Conservation (phyloP, 1,140 invertebrate species). For the Temnothorax curvispinosus region DNA sequence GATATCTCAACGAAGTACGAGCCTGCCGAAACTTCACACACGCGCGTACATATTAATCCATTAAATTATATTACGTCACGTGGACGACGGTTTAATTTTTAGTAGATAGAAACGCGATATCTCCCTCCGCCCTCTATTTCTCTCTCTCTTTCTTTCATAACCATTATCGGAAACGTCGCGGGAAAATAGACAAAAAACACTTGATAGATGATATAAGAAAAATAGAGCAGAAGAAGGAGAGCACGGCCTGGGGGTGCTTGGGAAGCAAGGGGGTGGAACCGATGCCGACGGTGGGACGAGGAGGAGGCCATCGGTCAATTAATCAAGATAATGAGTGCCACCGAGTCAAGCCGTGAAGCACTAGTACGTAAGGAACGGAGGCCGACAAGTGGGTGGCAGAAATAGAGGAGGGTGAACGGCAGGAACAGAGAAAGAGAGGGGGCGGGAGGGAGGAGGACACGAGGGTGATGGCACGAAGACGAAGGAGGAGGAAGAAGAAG, state of each 20-base stretch:
- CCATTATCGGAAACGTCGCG: slow-evolving; percentile 58
- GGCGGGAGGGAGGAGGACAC: background rate
- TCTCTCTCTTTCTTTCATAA: slow-evolving; percentile 20
- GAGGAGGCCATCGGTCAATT: slow-evolving; percentile 84
- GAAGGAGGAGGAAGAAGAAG: slow-evolving; percentile 71
- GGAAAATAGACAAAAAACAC: slow-evolving; percentile 60
- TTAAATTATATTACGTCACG: slow-evolving; percentile 27
- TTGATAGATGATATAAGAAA: slow-evolving; percentile 63
- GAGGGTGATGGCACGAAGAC: slow-evolving; percentile 62
- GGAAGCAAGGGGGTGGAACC: background rate
- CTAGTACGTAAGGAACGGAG: slow-evolving; percentile 62
- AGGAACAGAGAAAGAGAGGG: background rate
- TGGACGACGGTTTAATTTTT: slow-evolving; percentile 45
- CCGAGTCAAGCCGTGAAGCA: slow-evolving; percentile 76
- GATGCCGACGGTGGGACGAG: slow-evolving; percentile 34
- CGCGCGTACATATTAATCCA: slow-evolving; percentile 48
- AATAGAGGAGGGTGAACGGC: slow-evolving; percentile 66
- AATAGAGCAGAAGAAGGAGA: slow-evolving; percentile 44
- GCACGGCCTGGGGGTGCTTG: background rate
- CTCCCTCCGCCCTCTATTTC: background rate
- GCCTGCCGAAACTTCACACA: slow-evolving; percentile 25
- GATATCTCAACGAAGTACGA: slow-evolving; percentile 26
- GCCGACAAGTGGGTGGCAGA: slow-evolving; percentile 54
- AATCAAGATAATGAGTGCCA: slow-evolving; percentile 86
- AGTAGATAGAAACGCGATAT: slow-evolving; percentile 45